Percentiles rank a stretch among this genome's conserved stretches.
Conservation (phyloP, 2,797 vertebrate species). For the Linurgus olivaceus region DNA sequence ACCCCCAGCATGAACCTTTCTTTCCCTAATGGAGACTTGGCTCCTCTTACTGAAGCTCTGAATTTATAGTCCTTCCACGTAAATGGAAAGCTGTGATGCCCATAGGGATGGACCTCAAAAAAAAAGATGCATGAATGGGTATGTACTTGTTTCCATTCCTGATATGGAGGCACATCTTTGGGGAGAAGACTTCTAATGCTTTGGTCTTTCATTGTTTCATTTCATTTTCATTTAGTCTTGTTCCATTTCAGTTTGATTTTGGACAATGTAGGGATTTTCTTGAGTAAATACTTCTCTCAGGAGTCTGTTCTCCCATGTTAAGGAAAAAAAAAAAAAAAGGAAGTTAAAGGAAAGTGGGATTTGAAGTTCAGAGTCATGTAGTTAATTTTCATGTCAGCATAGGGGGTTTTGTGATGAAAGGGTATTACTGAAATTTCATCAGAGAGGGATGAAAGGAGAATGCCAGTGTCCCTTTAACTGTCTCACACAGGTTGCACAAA, state of each 20-base stretch:
- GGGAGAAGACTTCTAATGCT: not conserved
- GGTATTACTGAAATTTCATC: not conserved
- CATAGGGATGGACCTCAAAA: fast-evolving
- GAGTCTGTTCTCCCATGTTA: not conserved
- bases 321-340: not conserved
- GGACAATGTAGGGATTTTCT: not conserved
- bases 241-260: not conserved
- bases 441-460: not conserved
- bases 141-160: not conserved
- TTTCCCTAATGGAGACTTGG: fast-evolving
- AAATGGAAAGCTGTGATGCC: not conserved
- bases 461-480: not conserved
- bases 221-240: not conserved
- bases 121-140: not conserved
- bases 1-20: not conserved
- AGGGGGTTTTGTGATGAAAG: not conserved
- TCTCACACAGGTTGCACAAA: not conserved
- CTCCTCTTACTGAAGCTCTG: not conserved
- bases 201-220: not conserved
- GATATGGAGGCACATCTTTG: not conserved
- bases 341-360: not conserved
- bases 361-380: not conserved
- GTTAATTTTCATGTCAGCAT: not conserved
- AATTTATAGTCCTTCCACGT: not conserved
- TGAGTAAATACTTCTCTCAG: not conserved